phyloP scores from a whole-genome alignment of 2,888 invertebrate species.

The Callosobruchus maculatus region DNA sequence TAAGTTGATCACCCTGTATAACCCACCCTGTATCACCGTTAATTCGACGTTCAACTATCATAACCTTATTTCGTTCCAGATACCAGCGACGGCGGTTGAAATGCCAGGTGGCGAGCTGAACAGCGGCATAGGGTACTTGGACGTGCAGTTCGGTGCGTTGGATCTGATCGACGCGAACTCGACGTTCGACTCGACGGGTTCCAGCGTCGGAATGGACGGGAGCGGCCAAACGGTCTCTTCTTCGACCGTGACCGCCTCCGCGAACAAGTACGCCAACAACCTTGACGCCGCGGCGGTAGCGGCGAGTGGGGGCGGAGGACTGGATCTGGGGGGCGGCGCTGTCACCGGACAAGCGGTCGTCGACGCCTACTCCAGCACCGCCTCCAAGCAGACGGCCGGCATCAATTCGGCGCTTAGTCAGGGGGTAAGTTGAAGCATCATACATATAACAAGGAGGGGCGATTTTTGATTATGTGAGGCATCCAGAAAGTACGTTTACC shows the following conservation, averaged over 20 bases:
- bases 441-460: too few species aligned
- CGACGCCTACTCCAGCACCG: slow-evolving; percentile 36
- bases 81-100: slow-evolving; percentile 91
- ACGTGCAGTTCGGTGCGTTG: slow-evolving; percentile 91
- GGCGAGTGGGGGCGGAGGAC: not conserved
- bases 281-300: slow-evolving; percentile 29
- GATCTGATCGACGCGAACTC: slow-evolving; percentile 59
- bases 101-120: slow-evolving; percentile 92
- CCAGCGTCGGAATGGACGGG: slow-evolving; percentile 49
- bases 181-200: slow-evolving; percentile 49
- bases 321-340: not conserved
- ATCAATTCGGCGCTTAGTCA: slow-evolving; percentile 48
- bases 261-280: slow-evolving; percentile 23
- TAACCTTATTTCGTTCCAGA: slow-evolving; percentile 53
- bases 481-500: too few species aligned
- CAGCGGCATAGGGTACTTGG: slow-evolving; percentile 71
- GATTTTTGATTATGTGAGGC: too few species aligned
- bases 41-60: not conserved
- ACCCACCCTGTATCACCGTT: too few species aligned
- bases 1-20: too few species aligned
- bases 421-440: slow-evolving; percentile 35
- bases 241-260: slow-evolving; percentile 42
- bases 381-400: slow-evolving; percentile 41
- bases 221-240: slow-evolving; percentile 32
- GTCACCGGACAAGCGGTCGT: not conserved